Evolutionary conservation across 2,888 invertebrate species (phyloP).

Genomic region (Pseudanteris insignis): DNA sequence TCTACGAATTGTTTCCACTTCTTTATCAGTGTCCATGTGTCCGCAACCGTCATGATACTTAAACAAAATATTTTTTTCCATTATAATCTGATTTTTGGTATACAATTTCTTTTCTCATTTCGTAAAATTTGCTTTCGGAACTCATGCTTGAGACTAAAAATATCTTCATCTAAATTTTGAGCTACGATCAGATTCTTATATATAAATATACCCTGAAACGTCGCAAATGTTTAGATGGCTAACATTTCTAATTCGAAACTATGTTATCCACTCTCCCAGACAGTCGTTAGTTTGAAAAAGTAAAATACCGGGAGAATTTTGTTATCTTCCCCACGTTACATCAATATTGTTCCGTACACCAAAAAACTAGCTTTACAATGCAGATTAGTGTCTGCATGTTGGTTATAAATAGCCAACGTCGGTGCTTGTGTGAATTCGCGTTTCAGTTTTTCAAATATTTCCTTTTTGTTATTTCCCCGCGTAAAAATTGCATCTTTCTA

Average conservation of each 20-base stretch:
- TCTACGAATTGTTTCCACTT: background rate
- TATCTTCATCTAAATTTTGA: conserved; percentile 1
- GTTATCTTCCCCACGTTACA: background rate
- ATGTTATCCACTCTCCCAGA: conserved; percentile 2
- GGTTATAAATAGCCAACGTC: background rate
- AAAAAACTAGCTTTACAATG: conserved; percentile 6
- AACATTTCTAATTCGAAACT: conserved; percentile 17
- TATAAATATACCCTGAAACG: conserved; percentile 4
- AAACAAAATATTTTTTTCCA: conserved; percentile 9
- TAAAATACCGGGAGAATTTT: conserved; percentile 9
- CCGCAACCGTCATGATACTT: conserved; percentile 9
- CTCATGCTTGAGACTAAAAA: background rate
- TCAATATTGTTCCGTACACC: background rate
- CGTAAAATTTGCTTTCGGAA: conserved; percentile 11
- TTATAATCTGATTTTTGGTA: conserved; percentile 4
- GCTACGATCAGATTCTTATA: conserved; percentile 4
- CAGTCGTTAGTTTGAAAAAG: conserved; percentile 6
- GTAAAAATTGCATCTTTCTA: background rate
- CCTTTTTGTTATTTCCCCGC: background rate
- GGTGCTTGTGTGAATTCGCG: conserved; percentile 1
- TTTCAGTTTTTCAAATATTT: conserved; percentile 1
- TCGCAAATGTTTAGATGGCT: conserved; percentile 5
- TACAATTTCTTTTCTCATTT: conserved; percentile 18
- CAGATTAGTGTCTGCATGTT: conserved; percentile 1
- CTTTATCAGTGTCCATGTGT: conserved; percentile 6